phyloP scores from a whole-genome alignment of 92 coral and sea anemone species.

The Desmophyllum pertusum region DNA sequence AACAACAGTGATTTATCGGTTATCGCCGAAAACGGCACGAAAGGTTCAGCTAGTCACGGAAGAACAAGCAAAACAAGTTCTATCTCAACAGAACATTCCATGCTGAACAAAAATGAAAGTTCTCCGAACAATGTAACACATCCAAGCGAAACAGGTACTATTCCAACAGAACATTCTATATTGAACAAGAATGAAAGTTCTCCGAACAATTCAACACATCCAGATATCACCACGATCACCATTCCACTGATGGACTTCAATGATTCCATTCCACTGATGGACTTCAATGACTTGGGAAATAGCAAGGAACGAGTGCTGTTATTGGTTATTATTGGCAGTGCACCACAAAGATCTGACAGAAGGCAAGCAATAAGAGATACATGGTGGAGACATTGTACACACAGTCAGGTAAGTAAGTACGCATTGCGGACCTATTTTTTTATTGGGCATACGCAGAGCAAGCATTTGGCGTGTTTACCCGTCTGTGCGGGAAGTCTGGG shows the following conservation, averaged over 20 bases:
- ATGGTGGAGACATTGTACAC: slow-evolving; percentile 56
- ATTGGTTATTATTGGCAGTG: slow-evolving; percentile 29
- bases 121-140: too few relatives aligned
- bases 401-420: not conserved
- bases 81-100: too few relatives aligned
- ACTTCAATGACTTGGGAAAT: slow-evolving; percentile 12
- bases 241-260: slow-evolving; percentile 22
- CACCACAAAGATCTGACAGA: slow-evolving; percentile 40
- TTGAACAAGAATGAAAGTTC: not conserved
- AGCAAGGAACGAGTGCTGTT: slow-evolving; percentile 1
- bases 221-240: not conserved
- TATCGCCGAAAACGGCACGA: not conserved
- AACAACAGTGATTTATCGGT: too few relatives aligned
- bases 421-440: not conserved
- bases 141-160: too few relatives aligned
- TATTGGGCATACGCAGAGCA: not conserved
- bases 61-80: not conserved
- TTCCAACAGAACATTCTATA: not conserved
- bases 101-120: too few relatives aligned
- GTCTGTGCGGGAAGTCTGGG: too few relatives aligned
- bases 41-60: not conserved
- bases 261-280: not conserved
- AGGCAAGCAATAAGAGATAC: slow-evolving; percentile 51
- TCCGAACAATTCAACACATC: not conserved
- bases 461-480: too few relatives aligned